Conservation (phyloP, 1,140 invertebrate species). For the Cydia fagiglandana region DNA sequence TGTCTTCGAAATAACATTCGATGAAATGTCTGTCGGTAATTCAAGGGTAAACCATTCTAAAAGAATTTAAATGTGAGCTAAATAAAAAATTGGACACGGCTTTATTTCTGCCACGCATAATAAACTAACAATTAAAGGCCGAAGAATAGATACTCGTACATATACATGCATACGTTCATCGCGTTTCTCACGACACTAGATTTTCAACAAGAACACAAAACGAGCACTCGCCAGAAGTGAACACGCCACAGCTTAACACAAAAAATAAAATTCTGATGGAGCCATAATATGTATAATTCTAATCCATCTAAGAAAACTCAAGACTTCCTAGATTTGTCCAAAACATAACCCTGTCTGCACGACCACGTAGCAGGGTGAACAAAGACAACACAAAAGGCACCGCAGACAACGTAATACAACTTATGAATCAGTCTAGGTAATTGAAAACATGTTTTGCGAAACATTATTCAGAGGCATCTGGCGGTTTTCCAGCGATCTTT, state of each 20-base stretch:
- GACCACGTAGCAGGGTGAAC: neutral
- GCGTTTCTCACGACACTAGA: neutral
- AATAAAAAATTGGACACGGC: no score
- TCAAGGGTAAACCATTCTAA: no score
- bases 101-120: neutral
- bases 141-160: neutral
- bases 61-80: no score
- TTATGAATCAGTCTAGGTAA: slow-evolving; percentile 22
- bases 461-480: slow-evolving; percentile 23
- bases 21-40: no score
- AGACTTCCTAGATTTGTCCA: no score
- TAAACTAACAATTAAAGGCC: neutral
- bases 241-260: neutral
- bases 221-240: neutral
- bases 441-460: slow-evolving; percentile 30
- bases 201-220: neutral
- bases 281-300: no score
- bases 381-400: slow-evolving; percentile 16
- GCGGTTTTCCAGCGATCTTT: slow-evolving; percentile 18
- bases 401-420: slow-evolving; percentile 15
- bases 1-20: no score
- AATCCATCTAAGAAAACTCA: no score
- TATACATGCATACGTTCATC: neutral
- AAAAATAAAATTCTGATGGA: no score
- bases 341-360: no score